A percentile compares a stretch with the other conserved stretches of the same genome.
These are phyloP conservation scores for Pollenia angustigena DNA, from an alignment of 2,888 invertebrate genomes.

Conservation along the genomic window DNA sequence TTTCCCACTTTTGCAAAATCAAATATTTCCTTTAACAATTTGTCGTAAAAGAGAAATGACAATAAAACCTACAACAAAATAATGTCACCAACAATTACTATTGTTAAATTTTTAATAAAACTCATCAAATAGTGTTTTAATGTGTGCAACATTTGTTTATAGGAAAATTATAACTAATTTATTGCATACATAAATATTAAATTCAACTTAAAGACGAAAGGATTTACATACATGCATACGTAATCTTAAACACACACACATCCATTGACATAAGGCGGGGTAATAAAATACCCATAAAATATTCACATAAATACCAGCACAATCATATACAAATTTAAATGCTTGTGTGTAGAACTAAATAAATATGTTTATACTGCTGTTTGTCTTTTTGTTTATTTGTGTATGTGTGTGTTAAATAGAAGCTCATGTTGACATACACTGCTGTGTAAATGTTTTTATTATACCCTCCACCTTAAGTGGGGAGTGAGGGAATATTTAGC, in stretches of 20 bases:
- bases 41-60: not conserved
- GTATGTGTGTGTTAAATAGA: not conserved
- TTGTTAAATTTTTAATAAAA: constrained; percentile 10
- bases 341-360: not conserved
- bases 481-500: too few species aligned
- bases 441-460: not conserved
- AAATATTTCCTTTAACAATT: too few species aligned
- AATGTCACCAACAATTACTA: constrained; percentile 1
- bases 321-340: not conserved
- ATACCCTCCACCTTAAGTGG: too few species aligned
- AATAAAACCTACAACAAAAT: not conserved
- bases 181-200: constrained; percentile 34
- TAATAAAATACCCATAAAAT: constrained; percentile 9
- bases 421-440: constrained; percentile 1
- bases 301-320: constrained; percentile 7
- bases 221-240: not conserved
- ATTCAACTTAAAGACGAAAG: not conserved
- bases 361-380: not conserved
- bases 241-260: too few species aligned
- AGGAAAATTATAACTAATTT: constrained; percentile 39
- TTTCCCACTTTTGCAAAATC: too few species aligned
- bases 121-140: constrained; percentile 8
- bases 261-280: too few species aligned
- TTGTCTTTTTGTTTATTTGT: not conserved
- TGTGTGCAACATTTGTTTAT: constrained; percentile 26